Evolutionary conservation across 2,113 vertebrate species (phyloP), one percentile per base, ranked within the genome.

Genomic region (Aegithalos caudatus): DNA sequence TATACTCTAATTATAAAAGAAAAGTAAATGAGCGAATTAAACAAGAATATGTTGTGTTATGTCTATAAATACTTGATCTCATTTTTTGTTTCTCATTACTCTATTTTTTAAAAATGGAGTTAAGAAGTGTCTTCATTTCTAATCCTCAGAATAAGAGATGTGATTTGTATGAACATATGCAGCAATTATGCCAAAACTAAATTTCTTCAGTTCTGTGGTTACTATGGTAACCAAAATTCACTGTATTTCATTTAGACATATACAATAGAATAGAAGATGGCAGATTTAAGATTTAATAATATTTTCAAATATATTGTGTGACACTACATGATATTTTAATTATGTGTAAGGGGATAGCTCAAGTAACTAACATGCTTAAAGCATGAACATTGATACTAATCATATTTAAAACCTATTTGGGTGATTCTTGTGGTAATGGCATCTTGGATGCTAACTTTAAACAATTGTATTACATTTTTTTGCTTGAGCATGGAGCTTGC

Each of bases 131-230:
- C 89, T 86, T 85, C 72, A 71, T 94, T 92, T 93, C 73, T 86
- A 96, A 88, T 81, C 65, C 62, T 92, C 69, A 91, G 74, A 92
- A 92, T 90, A 94, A 94, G 51, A 96, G 87, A 96, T 91, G 62
- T 92, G 94, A 96, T 97, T 97, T 97, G 56, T 95, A 88, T 5
- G 51, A 97, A 95, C 94, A 95, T 95, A 96, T 97, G 95, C 89
- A 81, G 94, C 91, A 97, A 96, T 97, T 97, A 96, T 95, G 87
- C 85, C 86, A 91, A 96, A 96, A 95, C 91, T 93, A 96, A 96
- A 96, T 95, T 97, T 97, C 92, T 92, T 93, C 91, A 78, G 72
- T 97, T 95, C 97, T 91, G 44, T 83, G 15, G 94, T 97, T 97
- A 78, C 97, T 91, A 96, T 97, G 92, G 97, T 74, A 96, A 97